Base-by-base conservation (phyloP, 30 jellyfish, hydroid and myxozoan genomes). In the Cassiopea andromeda region DNA sequence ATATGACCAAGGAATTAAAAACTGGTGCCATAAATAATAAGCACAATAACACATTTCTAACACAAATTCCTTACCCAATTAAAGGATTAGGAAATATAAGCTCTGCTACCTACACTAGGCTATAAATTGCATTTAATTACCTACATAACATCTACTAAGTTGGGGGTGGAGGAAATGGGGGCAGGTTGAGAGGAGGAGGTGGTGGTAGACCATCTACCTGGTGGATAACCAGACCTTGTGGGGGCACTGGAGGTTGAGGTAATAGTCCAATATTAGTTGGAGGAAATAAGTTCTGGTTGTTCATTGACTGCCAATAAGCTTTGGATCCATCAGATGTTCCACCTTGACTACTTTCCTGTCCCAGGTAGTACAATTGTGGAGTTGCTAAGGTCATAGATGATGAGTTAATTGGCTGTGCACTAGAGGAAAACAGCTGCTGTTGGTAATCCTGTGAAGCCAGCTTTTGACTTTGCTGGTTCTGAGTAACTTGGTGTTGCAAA, bases 131-230 rank as follows among this genome's bases (percentile, higher is more conserved):
- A 6, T 10, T 54, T 54, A 27, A 54, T 10, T 54, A 54, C 7
- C 64, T 3, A 54, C 12, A 54, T 54, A 54, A 6, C 64, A 54
- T 54, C 43, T 64, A 47, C 70, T 75, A 75, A 6, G 70, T 75
- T 46, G 68, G 70, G 12, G 71, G 80, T 2, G 89, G 89, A 38
- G 89, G 89, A 60, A 80, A 80, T 1, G 89, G 89, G 68, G 91
- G 85, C 44, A 83, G 43, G 67, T 72, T 83, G 13, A 83, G 86
- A 49, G 94, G 94, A 6, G 94, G 94, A 27, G 94, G 94, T 59
- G 94, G 94, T 44, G 94, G 94, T 38, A 87, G 85, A 50, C 94
- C 94, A 54, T 68, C 77, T 9, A 87, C 82, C 58, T 87, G 94
- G 48, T 78, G 83, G 15, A 87, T 87, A n/a, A 87, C 87, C 73